Conservation (phyloP, 2,113 vertebrate species). For the Acrocephalus kingi region DNA sequence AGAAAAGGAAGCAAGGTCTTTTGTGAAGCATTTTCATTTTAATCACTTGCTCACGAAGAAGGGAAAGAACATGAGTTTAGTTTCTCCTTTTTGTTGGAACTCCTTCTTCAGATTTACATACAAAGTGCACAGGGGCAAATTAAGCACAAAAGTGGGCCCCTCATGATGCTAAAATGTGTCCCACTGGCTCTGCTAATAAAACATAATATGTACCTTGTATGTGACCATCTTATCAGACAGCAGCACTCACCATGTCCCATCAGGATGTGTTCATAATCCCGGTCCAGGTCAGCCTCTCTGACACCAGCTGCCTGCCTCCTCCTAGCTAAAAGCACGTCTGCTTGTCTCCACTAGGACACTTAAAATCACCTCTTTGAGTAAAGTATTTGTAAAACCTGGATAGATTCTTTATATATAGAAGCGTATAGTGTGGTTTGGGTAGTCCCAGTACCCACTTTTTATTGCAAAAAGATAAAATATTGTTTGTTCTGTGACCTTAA, state of each 20-base stretch:
- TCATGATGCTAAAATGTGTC: background rate
- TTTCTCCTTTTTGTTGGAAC: background rate
- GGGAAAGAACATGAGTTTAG: background rate
- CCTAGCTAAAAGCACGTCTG: background rate
- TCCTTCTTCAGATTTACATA: background rate
- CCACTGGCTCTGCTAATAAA: background rate
- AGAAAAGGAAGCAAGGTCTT: background rate
- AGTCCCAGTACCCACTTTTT: background rate
- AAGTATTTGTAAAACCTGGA: background rate
- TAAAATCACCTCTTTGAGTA: background rate
- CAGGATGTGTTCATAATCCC: background rate
- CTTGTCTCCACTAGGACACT: background rate
- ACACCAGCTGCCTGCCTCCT: background rate
- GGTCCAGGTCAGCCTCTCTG: background rate
- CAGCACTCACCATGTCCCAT: rapidly evolving
- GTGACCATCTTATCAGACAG: background rate
- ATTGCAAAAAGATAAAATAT: background rate
- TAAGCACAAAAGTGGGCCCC: background rate
- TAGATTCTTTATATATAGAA: background rate
- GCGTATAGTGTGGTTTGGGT: background rate
- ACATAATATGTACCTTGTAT: rapidly evolving
- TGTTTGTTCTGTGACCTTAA: background rate
- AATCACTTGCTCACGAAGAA: background rate
- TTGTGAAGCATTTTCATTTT: background rate
- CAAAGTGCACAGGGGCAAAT: background rate